These are phyloP conservation scores for Clamator glandarius DNA, from an alignment of 2,797 vertebrate species.

Conservation along the genomic window DNA sequence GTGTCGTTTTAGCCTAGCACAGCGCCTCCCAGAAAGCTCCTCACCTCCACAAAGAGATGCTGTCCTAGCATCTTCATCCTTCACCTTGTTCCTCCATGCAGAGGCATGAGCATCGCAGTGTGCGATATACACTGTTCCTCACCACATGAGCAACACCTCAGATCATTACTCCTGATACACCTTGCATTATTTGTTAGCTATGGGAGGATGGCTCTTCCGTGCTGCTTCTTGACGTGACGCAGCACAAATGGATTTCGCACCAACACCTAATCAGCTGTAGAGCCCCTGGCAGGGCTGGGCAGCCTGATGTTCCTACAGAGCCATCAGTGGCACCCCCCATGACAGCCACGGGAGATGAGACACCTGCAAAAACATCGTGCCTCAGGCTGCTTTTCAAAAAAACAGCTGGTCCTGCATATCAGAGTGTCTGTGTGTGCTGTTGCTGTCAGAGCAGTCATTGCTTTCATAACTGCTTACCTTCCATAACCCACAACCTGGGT, in stretches of 20 bases:
- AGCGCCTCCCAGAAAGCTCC: not conserved
- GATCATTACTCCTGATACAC: not conserved
- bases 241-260: rapidly evolving
- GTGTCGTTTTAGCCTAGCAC: not conserved
- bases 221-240: not conserved
- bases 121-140: rapidly evolving
- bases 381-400: not conserved
- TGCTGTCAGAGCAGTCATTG: not conserved
- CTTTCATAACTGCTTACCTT: not conserved
- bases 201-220: not conserved
- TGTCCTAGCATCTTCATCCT: not conserved
- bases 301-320: not conserved
- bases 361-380: not conserved
- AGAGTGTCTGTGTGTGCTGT: not conserved
- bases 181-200: not conserved
- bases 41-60: not conserved
- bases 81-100: rapidly evolving
- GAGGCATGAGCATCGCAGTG: rapidly evolving
- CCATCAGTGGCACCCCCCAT: not conserved
- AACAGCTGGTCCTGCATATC: not conserved
- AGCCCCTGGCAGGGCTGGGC: not conserved
- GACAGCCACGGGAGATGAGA: not conserved
- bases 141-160: not conserved
- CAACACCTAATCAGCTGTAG: not conserved
- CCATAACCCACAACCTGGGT: not conserved